Base-by-base conservation (phyloP, 2,797 vertebrate genomes). In the Lophius americanus region DNA sequence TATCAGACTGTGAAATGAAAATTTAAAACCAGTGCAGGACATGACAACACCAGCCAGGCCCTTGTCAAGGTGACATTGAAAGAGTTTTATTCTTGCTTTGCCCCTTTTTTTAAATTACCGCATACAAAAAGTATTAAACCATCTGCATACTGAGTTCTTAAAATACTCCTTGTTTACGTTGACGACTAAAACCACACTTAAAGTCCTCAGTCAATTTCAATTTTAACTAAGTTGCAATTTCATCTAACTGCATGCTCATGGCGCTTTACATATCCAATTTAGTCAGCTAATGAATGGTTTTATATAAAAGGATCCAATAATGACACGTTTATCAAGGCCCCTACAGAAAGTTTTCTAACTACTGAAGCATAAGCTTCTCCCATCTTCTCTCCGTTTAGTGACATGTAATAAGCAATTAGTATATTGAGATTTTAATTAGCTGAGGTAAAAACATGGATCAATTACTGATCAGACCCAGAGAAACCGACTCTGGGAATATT, bases 11-110 rank as follows among this genome's bases (percentile, higher is more conserved):
- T 58, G 52, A 39, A 69, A 57, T 48, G 59, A 51, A 78, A 64
- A 33, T 36, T 50, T 3, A 73, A 67, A 3, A 63, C 1, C 33
- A 59, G 9, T 5, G 7, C 11, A 42, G 36, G 3, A 35, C n/a
- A 47, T 55, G 38, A 9, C 57, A 58, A 36, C 33, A 49, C 12
- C 10, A 60, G 9, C 23, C 53, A 4, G 46, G 37, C 46, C 49
- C 68, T 60, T 43, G 67, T 68, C 60, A 79, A 75, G 83, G 83
- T 82, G 76, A 87, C 71, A 51, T 50, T 80, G 69, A 63, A 5
- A 55, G 38, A 44, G 58, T 63, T 64, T 51, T 48, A 60, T 2
- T 73, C 32, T 44, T 49, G 14, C 46, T 47, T 68, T 73, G 23
- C 23, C 23, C 36, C 7, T 3, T 51, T 67, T 68, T 70, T 61